Evolutionary conservation across 2,797 vertebrate genomes (phyloP).

Genomic region (Nothura maculosa): DNA sequence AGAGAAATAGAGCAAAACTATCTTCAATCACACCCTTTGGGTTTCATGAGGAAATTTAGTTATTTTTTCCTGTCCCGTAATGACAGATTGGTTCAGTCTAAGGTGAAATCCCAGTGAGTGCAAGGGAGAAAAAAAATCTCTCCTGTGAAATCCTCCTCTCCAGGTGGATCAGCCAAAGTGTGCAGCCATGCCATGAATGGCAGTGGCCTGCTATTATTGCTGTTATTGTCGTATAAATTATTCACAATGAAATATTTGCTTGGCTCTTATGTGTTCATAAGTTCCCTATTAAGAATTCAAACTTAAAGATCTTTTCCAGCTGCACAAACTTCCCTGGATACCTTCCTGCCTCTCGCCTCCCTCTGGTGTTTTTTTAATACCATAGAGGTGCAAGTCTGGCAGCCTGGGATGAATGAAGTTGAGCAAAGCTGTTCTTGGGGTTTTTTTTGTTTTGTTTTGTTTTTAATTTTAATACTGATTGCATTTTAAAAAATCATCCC

Average conservation of each 20-base stretch:
- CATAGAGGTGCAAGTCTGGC: neutral
- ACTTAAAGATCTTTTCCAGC: constrained; percentile 45
- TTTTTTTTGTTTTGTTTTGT: neutral
- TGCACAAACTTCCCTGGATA: constrained; percentile 44
- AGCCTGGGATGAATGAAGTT: neutral
- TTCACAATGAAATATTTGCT: constrained; percentile 23
- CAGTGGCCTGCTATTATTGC: neutral
- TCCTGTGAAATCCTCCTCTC: neutral
- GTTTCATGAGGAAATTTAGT: neutral
- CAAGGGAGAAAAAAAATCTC: neutral
- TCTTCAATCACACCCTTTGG: neutral
- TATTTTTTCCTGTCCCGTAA: neutral
- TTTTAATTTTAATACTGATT: neutral
- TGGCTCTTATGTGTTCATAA: neutral
- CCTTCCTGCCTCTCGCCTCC: neutral
- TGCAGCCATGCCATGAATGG: rapidly evolving
- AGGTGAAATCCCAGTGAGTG: neutral
- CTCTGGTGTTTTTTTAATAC: constrained; percentile 2
- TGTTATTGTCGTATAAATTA: neutral
- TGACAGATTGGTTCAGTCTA: constrained; percentile 35
- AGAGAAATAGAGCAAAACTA: neutral
- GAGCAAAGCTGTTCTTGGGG: neutral
- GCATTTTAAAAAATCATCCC: neutral
- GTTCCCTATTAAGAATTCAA: constrained; percentile 55
- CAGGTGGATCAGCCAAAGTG: neutral